A percentile compares a stretch with the other conserved stretches of the same genome.
Conservation (phyloP, 2,113 vertebrate species). For the Callopanchax toddi region DNA sequence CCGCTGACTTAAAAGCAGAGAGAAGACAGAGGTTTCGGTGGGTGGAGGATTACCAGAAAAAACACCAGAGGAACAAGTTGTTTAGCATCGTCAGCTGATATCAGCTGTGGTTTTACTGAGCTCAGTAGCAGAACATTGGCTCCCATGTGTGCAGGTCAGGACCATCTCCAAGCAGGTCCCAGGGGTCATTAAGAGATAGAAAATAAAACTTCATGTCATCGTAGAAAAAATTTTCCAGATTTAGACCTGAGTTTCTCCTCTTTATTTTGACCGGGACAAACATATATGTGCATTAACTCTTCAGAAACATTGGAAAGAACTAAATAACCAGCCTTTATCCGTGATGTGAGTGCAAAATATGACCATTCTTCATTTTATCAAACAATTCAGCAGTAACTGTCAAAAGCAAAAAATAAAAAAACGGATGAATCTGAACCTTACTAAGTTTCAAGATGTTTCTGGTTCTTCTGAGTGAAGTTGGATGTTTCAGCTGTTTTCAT, state of each 20-base stretch:
- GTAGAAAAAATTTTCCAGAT: conserved; percentile 10
- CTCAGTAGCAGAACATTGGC: conserved; percentile 15
- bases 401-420: too few relatives aligned
- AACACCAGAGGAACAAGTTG: conserved; percentile 3
- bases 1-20: not conserved
- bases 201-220: not conserved
- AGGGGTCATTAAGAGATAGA: not conserved
- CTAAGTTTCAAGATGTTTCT: too few relatives aligned
- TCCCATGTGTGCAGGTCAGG: not conserved
- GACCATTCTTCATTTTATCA: not conserved
- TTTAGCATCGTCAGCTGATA: conserved; percentile 1
- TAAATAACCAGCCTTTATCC: too few relatives aligned
- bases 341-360: not conserved
- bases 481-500: too few relatives aligned
- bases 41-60: conserved; percentile 9
- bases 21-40: not conserved
- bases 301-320: too few relatives aligned
- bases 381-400: too few relatives aligned
- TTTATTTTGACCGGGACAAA: not conserved
- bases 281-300: too few relatives aligned
- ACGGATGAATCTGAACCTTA: too few relatives aligned
- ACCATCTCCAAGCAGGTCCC: conserved; percentile 1
- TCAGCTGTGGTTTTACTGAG: conserved; percentile 6
- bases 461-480: too few relatives aligned
- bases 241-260: conserved; percentile 1